Evolutionary conservation across 2,888 invertebrate genomes (phyloP).

Genomic region (Caradrina kadenii): DNA sequence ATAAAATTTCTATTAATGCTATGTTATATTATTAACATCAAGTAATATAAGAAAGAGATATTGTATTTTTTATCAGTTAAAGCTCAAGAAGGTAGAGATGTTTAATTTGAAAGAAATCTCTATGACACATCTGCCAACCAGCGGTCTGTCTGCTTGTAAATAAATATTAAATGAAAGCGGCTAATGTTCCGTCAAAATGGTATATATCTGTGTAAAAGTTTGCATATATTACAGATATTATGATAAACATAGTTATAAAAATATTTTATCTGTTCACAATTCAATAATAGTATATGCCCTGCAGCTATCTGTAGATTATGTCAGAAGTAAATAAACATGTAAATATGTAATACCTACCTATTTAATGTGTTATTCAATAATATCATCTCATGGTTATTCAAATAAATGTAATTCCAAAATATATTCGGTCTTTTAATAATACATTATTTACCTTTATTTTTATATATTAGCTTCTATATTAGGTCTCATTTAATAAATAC

Average conservation of each 20-base stretch:
- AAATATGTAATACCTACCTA: conserved; percentile 17
- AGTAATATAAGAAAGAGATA: background rate
- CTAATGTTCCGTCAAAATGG: conserved; percentile 28
- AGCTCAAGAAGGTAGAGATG: background rate
- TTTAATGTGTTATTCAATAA: conserved; percentile 17
- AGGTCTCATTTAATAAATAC: too few species aligned
- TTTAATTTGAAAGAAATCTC: conserved; percentile 3
- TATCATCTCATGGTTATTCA: conserved; percentile 14
- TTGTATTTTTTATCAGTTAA: background rate
- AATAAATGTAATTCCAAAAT: conserved; percentile 40
- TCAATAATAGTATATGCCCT: conserved; percentile 25
- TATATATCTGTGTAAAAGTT: conserved; percentile 14
- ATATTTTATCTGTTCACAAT: conserved; percentile 25
- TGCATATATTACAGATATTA: conserved; percentile 20
- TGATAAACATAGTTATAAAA: conserved; percentile 26
- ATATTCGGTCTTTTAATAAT: conserved; percentile 1
- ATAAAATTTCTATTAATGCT: background rate
- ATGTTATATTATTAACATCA: background rate
- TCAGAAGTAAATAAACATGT: conserved; percentile 7
- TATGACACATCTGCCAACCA: background rate
- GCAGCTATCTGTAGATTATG: background rate
- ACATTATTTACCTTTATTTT: too few species aligned
- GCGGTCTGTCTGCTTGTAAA: too few species aligned
- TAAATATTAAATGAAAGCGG: background rate
- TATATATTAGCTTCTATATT: too few species aligned